phyloP scores from a whole-genome alignment of 2,113 vertebrate species.

The Aldabrachelys gigantea region DNA sequence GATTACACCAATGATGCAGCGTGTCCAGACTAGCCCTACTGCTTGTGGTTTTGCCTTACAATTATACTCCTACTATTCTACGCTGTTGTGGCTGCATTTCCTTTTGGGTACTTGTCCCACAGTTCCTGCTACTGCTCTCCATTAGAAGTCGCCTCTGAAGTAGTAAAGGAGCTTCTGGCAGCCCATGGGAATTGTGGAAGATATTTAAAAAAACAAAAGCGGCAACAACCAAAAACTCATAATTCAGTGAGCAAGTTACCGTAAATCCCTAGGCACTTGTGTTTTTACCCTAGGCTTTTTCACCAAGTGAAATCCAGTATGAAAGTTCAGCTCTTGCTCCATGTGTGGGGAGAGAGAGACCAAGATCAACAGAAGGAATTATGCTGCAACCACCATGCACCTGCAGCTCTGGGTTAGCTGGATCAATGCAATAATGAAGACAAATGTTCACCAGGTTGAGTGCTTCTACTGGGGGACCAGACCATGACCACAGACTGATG shows the following conservation, averaged over 20 bases:
- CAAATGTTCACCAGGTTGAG: too few relatives aligned
- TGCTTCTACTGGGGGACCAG: too few relatives aligned
- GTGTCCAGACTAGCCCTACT: fast-evolving
- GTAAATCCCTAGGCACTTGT: not conserved
- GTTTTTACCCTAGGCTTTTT: too few relatives aligned
- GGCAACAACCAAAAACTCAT: not conserved
- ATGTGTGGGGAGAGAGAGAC: too few relatives aligned
- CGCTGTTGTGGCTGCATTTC: not conserved
- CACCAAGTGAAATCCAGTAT: too few relatives aligned
- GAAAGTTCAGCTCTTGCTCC: too few relatives aligned
- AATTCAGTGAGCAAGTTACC: not conserved
- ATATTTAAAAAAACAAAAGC: not conserved
- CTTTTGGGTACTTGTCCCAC: not conserved
- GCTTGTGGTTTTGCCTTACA: not conserved
- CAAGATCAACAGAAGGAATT: too few relatives aligned
- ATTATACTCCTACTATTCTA: not conserved
- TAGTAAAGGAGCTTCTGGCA: not conserved
- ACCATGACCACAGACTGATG: too few relatives aligned
- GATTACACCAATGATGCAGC: not conserved
- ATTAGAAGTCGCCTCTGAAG: not conserved
- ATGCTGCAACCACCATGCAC: too few relatives aligned
- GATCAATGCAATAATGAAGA: too few relatives aligned
- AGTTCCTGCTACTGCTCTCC: not conserved
- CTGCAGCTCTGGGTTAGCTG: too few relatives aligned
- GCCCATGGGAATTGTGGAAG: not conserved